These are phyloP conservation scores for Taenaris catops DNA, from an alignment of 2,888 invertebrate species.

Conservation along the genomic window DNA sequence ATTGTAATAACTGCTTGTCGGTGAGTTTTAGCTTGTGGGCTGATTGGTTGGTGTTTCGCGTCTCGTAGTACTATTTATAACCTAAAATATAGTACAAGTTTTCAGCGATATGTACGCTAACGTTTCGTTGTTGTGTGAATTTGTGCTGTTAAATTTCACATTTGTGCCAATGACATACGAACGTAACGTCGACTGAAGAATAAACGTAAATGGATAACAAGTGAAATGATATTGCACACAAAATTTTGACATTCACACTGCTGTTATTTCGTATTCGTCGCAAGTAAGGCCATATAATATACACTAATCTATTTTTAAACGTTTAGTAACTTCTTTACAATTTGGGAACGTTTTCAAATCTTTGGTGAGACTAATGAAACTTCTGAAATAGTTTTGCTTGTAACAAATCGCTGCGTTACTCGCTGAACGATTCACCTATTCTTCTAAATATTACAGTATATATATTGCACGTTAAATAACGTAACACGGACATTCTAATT, in stretches of 20 bases:
- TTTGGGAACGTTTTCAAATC: conserved; percentile 70
- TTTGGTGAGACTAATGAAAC: conserved; percentile 72
- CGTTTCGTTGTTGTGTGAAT: conserved; percentile 73
- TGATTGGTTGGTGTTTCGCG: conserved; percentile 78
- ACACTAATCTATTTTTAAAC: conserved; percentile 80
- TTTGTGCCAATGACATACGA: conserved; percentile 73
- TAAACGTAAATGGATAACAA: conserved; percentile 64
- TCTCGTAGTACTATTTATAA: conserved; percentile 80
- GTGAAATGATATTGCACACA: conserved; percentile 79
- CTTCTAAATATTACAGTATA: conserved; percentile 37
- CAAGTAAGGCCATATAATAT: conserved; percentile 80
- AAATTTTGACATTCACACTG: conserved; percentile 79
- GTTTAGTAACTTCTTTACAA: conserved; percentile 77
- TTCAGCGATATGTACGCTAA: conserved; percentile 80
- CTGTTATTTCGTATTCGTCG: conserved; percentile 78
- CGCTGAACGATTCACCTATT: conserved; percentile 45
- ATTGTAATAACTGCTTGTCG: too few species aligned
- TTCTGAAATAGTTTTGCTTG: conserved; percentile 66
- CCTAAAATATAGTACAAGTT: conserved; percentile 80
- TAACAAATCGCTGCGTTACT: conserved; percentile 61
- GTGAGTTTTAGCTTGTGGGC: too few species aligned
- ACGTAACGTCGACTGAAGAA: conserved; percentile 66
- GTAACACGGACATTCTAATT: conserved; percentile 76
- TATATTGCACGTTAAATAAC: conserved; percentile 74
- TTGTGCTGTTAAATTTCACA: conserved; percentile 71